Base-by-base conservation (phyloP, 1,140 invertebrate genomes). In the Aphis gossypii region DNA sequence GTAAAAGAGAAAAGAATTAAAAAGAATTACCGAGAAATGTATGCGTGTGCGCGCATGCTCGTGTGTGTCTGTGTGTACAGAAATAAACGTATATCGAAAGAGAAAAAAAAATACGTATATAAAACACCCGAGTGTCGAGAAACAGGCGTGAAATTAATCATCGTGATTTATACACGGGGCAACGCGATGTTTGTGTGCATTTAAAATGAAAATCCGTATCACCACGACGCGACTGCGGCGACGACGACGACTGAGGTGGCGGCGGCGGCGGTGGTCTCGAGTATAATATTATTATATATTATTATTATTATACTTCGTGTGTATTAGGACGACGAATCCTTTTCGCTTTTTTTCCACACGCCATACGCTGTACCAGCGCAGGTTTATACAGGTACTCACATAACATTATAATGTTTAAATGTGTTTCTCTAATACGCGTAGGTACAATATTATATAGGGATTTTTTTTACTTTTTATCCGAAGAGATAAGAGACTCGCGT, bases 101-200 rank as follows among this genome's bases (percentile, higher is more conserved):
- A 46, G 46, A 46, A 89, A 90, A 44, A 90, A 44, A 90, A 44
- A 90, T 51, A 38, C 89, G 89, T 68, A 68, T 25, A 68, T 90
- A 41, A 41, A 41, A 90, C 38, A 44, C n/a, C 38, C 88, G 92
- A 86, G 92, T 93, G 92, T 93, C 92, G 35, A 93, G 92, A 93
- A 93, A 93, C 92, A 38, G 76, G 76, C 68, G 76, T 93, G 92
- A 84, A 93, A 93, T 93, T 93, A 93, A 93, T 93, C 92, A 93
- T 93, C 92, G 92, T 93, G 92, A 93, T 93, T 93, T 93, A 93
- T 93, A 41, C 46, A 51, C 68, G 68, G 38, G 90, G 25, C 54
- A 30, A 46, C 68, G 91, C 38, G 76, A 60, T 41, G 54, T 90
- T 60, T 41, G 89, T 90, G 54, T 44, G 89, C 54, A 56, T 90